Conservation (phyloP, 2,888 invertebrate species). For the Phyllotreta cruciferae region DNA sequence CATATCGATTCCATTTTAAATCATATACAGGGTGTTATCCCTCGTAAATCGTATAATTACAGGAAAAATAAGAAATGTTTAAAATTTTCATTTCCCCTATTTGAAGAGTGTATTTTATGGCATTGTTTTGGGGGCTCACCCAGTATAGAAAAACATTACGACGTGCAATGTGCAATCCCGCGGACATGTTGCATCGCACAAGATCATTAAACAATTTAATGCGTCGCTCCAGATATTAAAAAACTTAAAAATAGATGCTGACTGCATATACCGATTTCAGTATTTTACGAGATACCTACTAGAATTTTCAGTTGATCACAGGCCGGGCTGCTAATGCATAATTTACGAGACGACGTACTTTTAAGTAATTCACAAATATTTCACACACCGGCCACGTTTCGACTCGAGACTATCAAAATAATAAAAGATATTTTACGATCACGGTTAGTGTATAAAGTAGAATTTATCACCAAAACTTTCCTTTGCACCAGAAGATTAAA, state of each 20-base stretch:
- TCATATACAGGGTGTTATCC: too few relatives aligned
- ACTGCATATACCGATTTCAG: constrained; percentile 7
- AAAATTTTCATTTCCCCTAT: too few relatives aligned
- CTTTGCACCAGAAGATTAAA: background rate
- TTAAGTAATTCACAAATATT: constrained; percentile 17
- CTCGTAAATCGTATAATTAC: too few relatives aligned
- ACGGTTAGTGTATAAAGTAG: constrained; percentile 1
- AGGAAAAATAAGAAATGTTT: too few relatives aligned
- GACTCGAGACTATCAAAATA: constrained; percentile 14
- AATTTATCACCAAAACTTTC: constrained; percentile 4
- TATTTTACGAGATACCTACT: constrained; percentile 11
- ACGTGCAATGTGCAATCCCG: too few relatives aligned
- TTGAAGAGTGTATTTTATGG: too few relatives aligned
- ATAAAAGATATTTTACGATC: constrained; percentile 15
- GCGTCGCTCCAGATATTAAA: constrained; percentile 9
- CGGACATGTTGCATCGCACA: background rate
- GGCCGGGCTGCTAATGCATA: constrained; percentile 1
- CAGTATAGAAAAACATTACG: too few relatives aligned
- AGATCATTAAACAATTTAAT: constrained; percentile 12
- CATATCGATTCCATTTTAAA: too few relatives aligned
- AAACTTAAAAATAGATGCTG: constrained; percentile 15
- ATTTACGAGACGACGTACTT: constrained; percentile 17
- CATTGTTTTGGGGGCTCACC: too few relatives aligned
- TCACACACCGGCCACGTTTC: constrained; percentile 15
- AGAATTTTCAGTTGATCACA: constrained; percentile 1